These are phyloP conservation scores for Sciurus niger DNA, from an alignment of 2,113 vertebrate genomes.

Conservation along the genomic window DNA sequence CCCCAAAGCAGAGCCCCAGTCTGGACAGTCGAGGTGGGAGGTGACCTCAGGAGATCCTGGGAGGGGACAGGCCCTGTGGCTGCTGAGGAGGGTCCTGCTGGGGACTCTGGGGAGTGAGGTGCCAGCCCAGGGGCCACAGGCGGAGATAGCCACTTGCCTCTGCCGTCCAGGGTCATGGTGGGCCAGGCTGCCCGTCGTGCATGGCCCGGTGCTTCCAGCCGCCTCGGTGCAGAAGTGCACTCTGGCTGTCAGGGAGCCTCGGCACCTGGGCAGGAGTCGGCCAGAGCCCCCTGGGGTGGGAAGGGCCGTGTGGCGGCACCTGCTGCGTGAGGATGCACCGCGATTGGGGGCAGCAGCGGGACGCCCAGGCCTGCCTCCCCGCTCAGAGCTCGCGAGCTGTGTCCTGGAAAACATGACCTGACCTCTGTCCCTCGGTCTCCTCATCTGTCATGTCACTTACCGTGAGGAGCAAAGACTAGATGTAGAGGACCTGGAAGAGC, in stretches of 20 bases:
- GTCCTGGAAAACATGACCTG: neutral
- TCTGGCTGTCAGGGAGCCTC: neutral
- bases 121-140: neutral
- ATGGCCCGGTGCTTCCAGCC: neutral
- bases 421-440: neutral
- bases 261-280: neutral
- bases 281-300: neutral
- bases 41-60: neutral
- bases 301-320: neutral
- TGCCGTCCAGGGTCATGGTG: too few species aligned
- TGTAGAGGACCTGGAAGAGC: neutral
- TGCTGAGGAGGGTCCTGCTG: neutral
- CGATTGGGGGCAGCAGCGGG: too few species aligned
- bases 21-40: fast-evolving
- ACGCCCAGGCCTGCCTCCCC: too few species aligned
- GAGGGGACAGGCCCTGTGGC: neutral
- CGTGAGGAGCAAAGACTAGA: neutral
- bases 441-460: neutral
- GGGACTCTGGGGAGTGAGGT: neutral
- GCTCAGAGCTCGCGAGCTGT: neutral
- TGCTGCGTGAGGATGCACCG: too few species aligned
- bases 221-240: fast-evolving
- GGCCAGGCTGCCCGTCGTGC: too few species aligned
- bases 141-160: neutral
- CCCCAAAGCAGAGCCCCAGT: neutral